Base-by-base conservation (phyloP, 2,113 vertebrate species). In the Chloropsis hardwickii region DNA sequence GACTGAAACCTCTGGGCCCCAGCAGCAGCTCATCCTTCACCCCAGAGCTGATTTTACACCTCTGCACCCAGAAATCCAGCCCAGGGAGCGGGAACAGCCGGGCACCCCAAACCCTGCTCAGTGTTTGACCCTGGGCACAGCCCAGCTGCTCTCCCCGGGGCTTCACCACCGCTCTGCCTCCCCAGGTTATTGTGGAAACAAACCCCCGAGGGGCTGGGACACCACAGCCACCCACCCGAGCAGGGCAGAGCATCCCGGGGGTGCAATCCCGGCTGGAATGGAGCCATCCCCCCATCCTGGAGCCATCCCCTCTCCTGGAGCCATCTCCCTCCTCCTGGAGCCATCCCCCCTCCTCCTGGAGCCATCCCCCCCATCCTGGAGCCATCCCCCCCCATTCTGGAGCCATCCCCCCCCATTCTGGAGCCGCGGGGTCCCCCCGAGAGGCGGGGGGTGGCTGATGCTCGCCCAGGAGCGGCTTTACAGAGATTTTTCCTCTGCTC, bases 161-260 rank as follows among this genome's bases (percentile, higher is more conserved):
- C 14, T 58, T 24, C 10, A 39, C 4, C 47, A 0, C 73, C 44
- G 7, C 73, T 56, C 33, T 11, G 73, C 61, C 53, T 81, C 81
- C 79, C 1, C 1, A 24, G 37, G 25, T 80, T 62, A 17, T 33
- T 65, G 62, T 82, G 90, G 54, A 42, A 91, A 94, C 28, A 48
- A 91, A 79, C 20, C 6, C 0, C 1, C 0, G 5, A 67, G 42
- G 58, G 1, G 54, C 62, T 47, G 5, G 27, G 73, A 23, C 12
- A 2, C 1, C 31, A 14, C 1, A 12, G 37, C 80, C 3, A 0
- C 12, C 21, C 4, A 2, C 25, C 35, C 70, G 5, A 31, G 40
- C 8, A 2, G 42, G 51, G 65, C 70, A 37, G 19, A 93, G 66
- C 61, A 31, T 12, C 65, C 88, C 9, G 9, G 24, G 64, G 80